A percentile compares a stretch with the other conserved stretches of the same genome.
These are phyloP conservation scores for Poeciliopsis turrubarensis DNA, from an alignment of 2,113 vertebrate genomes.

Conservation along the genomic window DNA sequence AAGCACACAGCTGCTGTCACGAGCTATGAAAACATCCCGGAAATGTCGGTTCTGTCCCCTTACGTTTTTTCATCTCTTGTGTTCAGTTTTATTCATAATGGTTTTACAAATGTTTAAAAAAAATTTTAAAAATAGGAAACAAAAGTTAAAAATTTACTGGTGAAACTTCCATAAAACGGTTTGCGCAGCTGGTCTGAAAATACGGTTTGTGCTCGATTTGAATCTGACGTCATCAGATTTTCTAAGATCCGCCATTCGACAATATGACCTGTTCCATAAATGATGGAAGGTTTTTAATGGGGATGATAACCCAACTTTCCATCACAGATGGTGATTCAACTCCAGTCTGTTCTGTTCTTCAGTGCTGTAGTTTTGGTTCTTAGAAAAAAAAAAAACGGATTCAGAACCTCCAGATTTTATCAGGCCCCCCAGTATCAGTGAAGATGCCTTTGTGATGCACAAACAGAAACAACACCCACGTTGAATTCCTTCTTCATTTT, in stretches of 20 bases:
- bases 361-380: background rate
- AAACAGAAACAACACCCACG: background rate
- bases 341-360: slow-evolving; percentile 1
- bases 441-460: background rate
- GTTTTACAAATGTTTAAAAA: too few species aligned
- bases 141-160: too few species aligned
- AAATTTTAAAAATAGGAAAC: too few species aligned
- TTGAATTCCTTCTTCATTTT: background rate
- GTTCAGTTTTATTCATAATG: too few species aligned
- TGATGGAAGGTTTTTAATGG: background rate
- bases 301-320: slow-evolving; percentile 34
- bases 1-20: too few species aligned
- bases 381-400: slow-evolving; percentile 1
- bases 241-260: background rate
- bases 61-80: too few species aligned
- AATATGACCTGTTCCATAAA: background rate
- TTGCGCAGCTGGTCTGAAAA: too few species aligned
- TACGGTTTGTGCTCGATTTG: background rate
- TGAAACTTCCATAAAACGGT: too few species aligned
- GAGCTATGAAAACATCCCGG: too few species aligned
- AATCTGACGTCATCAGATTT: background rate
- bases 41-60: too few species aligned
- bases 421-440: background rate
- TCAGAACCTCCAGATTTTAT: background rate
- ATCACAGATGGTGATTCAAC: slow-evolving; percentile 8